Evolutionary conservation across 2,113 vertebrate species (phyloP).

Genomic region (Brachirus orientalis): DNA sequence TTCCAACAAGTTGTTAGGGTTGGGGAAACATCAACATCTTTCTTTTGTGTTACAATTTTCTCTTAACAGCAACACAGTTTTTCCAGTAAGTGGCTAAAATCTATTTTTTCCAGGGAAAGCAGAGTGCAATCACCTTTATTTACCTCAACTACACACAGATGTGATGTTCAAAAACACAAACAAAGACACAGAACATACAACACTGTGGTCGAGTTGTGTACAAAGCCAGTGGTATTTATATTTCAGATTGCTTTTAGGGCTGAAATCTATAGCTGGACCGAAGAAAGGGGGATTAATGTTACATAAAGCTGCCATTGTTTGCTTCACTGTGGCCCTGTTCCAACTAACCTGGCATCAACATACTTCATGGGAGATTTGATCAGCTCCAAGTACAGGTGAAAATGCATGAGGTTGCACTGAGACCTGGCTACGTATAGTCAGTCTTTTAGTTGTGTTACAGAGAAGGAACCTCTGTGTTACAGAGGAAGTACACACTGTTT

Average conservation of each 20-base stretch:
- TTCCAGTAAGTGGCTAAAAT: no score
- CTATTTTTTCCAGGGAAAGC: no score
- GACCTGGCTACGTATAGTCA: neutral
- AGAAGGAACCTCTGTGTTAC: no score
- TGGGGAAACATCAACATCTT: no score
- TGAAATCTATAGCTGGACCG: slow-evolving; percentile 2
- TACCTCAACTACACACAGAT: no score
- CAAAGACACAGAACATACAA: neutral
- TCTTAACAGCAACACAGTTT: no score
- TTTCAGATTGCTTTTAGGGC: slow-evolving; percentile 5
- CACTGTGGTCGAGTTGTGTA: neutral
- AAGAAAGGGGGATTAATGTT: neutral
- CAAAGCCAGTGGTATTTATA: slow-evolving; percentile 2
- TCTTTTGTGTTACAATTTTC: no score
- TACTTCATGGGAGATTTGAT: neutral
- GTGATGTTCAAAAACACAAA: neutral
- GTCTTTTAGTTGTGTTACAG: neutral
- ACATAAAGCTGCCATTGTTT: slow-evolving; percentile 46
- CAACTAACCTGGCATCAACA: neutral
- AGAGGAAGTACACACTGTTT: no score
- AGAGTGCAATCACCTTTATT: no score
- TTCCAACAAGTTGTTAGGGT: no score
- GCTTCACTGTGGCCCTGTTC: neutral
- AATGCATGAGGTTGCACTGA: neutral
- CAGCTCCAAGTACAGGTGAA: neutral